Evolutionary conservation across 1,140 invertebrate genomes (phyloP).

Genomic region (Psilanteris sp.): DNA sequence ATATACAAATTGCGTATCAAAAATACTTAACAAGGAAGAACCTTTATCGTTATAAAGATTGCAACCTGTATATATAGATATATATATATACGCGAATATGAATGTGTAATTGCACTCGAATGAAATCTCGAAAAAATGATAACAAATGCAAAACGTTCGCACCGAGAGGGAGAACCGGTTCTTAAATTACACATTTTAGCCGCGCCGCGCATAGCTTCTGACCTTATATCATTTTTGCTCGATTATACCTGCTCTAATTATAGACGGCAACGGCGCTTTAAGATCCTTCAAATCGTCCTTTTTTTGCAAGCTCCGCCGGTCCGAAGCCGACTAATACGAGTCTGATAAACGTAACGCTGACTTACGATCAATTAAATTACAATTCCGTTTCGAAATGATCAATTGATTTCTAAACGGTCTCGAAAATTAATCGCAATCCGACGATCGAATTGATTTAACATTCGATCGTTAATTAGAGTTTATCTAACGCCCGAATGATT

Average conservation of each 20-base stretch:
- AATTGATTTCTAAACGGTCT: slow-evolving; percentile 45
- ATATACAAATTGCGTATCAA: too few relatives aligned
- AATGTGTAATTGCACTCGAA: neutral
- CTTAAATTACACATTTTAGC: slow-evolving; percentile 54
- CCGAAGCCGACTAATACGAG: slow-evolving; percentile 12
- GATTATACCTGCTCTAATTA: slow-evolving; percentile 77
- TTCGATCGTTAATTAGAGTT: too few relatives aligned
- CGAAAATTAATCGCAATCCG: slow-evolving; percentile 12
- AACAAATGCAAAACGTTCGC: slow-evolving; percentile 42
- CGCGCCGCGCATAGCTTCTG: slow-evolving; percentile 26
- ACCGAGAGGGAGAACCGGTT: slow-evolving; percentile 38
- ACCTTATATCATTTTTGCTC: slow-evolving; percentile 71
- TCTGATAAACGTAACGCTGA: slow-evolving; percentile 22
- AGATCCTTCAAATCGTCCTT: slow-evolving; percentile 18
- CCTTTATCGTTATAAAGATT: too few relatives aligned
- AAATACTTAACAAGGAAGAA: neutral
- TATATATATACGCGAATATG: too few relatives aligned
- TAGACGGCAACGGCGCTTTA: slow-evolving; percentile 69
- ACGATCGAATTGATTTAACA: too few relatives aligned
- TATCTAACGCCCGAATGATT: too few relatives aligned
- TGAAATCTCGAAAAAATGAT: slow-evolving; percentile 35
- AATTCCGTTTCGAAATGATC: slow-evolving; percentile 22
- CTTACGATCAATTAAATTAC: slow-evolving; percentile 50
- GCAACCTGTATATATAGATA: too few relatives aligned
- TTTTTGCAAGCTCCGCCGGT: slow-evolving; percentile 26